Evolutionary conservation across 1,140 invertebrate species (phyloP), one percentile per base, ranked within the genome.

Genomic region (Pentalonia nigronervosa): DNA sequence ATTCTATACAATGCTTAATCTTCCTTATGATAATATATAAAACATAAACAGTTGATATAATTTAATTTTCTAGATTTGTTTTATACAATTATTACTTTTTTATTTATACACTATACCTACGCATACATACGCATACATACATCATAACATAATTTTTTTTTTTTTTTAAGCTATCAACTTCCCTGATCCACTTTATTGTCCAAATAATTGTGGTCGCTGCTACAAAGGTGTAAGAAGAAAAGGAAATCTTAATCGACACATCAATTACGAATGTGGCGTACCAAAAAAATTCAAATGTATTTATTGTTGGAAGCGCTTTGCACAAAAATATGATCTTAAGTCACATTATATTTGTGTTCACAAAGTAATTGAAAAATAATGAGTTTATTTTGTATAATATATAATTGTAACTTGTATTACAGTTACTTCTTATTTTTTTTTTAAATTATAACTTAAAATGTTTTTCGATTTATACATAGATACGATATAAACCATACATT

Each of bases 261-360:
- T 96, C 4, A 91, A 93, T 87, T 94, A 94, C 81, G 95, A 95
- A 94, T 95, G 95, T 94, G 95, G 95, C 30, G 94, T 94, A 48
- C 81, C 60, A 48, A 93, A 86, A 84, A 89, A 93, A 86, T 94
- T 94, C 50, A n/a, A 92, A 76, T 94, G 94, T 67, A 30, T 45
- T 21, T 86, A 60, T 25, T 94, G 94, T 90, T 81, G 21, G 23
- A 94, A 94, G 67, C 20, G 56, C 41, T 94, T 94, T 76, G 81
- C 91, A 7, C 95, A 95, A 93, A 95, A 97, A 95, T 89, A 90
- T 87, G 8, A 48, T 48, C 45, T 87, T 41, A 48, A 87, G 45
- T n/a, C 2, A 50, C 48, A 88, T 34, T 50, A 48, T 11, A 34
- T 88, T 34, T 50, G 0, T 21, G 86, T 88, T 23, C 86, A 88